Conservation (phyloP, 2,113 vertebrate genomes). For the Ophiodon elongatus region DNA sequence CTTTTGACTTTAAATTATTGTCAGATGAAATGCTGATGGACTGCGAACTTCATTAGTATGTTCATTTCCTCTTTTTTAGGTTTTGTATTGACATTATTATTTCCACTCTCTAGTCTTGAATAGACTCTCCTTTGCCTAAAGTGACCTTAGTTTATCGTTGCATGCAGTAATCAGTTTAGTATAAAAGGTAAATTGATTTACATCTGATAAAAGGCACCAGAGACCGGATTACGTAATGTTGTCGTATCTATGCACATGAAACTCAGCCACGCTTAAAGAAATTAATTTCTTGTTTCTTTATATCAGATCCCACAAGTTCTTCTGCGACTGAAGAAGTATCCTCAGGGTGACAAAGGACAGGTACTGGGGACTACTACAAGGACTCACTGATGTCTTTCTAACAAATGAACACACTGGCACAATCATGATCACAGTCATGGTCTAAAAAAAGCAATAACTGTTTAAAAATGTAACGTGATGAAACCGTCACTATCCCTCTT, state of each 20-base stretch:
- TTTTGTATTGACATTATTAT: background rate
- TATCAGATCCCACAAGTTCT: conserved; percentile 96
- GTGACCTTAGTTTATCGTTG: background rate
- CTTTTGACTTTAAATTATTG: background rate
- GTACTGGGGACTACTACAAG: conserved; percentile 62
- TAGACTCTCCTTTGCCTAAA: background rate
- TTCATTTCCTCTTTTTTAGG: background rate
- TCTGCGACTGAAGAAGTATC: conserved; percentile 95
- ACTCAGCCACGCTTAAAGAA: background rate
- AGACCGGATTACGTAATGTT: background rate
- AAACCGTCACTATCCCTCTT: background rate
- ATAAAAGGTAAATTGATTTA: background rate
- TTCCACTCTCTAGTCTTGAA: background rate
- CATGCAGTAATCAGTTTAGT: background rate
- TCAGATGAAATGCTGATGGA: background rate
- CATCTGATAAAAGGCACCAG: background rate
- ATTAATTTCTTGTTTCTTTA: background rate
- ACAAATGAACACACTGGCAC: background rate
- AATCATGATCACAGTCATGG: background rate
- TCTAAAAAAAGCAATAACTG: background rate
- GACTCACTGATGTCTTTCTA: background rate
- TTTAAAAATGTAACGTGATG: background rate
- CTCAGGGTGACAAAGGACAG: conserved; percentile 92
- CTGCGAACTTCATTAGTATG: background rate
- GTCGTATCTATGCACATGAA: background rate